Evolutionary conservation across 2,888 invertebrate genomes (phyloP), one percentile per base, ranked within the genome.

Genomic region (Diplolepis rosae): DNA sequence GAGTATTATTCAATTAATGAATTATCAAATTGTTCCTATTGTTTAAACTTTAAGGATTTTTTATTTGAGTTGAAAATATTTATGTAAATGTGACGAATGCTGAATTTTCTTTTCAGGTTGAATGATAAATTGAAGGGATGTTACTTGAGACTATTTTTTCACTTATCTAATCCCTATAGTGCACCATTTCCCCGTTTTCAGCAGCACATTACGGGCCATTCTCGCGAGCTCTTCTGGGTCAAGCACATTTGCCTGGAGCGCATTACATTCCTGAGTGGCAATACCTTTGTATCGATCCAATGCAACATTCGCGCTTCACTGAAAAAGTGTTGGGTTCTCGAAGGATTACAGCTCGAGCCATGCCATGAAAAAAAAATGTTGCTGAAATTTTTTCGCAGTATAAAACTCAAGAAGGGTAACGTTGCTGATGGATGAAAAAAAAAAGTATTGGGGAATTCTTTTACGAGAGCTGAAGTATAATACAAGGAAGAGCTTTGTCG

Each of bases 251-350:
- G 74, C 78, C 77, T 76, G 69, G 71, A 73, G 77, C 77, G 76
- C 80, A 79, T 82, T 82, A 80, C 80, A 79, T 82, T 81, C 78
- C 78, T 76, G 74, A 81, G 78, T 77, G 77, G 80, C 79, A 77
- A 80, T 81, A 78, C 71, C 73, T 72, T 79, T 73, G 79, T 77
- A 83, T 81, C 80, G 82, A 83, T 80, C 75, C 51, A 54, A 68
- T 56, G 48, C 70, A 65, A 70, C 66, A 69, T 74, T 69, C 71
- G 39, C 61, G 61, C 61, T 61, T 35, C 39, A 61, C 35, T 61
- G 61, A 61, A 61, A 39, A 61, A 61, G 61, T 61, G 61, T 61
- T 61, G 24, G 39, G n/a, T 61, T 61, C 61, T 15, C 61, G 39
- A 61, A 61, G 39, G 39, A 61, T 61, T 61, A 61, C 61, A 61